Base-by-base conservation (phyloP, 2,888 invertebrate genomes). In the Cephus nigrinus region DNA sequence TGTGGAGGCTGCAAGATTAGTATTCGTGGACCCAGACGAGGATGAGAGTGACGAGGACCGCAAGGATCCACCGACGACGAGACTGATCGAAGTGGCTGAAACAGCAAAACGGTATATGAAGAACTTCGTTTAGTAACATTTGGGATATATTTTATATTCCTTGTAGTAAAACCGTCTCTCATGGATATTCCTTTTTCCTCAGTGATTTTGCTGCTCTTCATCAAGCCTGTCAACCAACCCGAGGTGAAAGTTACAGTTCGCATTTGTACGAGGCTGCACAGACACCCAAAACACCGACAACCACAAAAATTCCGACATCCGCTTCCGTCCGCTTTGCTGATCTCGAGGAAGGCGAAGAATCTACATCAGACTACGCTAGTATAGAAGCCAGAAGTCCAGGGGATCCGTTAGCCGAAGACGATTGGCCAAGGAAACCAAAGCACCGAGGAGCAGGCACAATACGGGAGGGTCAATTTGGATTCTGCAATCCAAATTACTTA, bases 301-400 rank as follows among this genome's bases (percentile, higher is more conserved):
- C 89, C 15, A 88, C 89, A 5, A 91, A 90, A 76, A 92, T 94
- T 81, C 93, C 94, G 4, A 93, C 92, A 78, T 93, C 92, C 1
- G 94, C 94, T 3, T 94, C 94, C 5, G 94, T 94, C 4, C 92
- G 94, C 78, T 94, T 94, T 85, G 93, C 93, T 12, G 90, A 91
- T 80, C 89, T 92, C n/a, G 91, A 92, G 34, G 92, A 92, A 32
- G 92, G 93, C 73, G 93, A 94, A 79, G 94, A 94, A 83, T 95
- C 95, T 0, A 96, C 96, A 1, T 96, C 96, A 5, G 96, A 96
- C 87, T 96, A 96, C 90, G 95, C 95, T 76, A 95, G 96, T 87
- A 95, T 95, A 75, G 96, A 95, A 90, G 93, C 94, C 0, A 86
- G 91, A 31, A 91, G 91, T 86, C 91, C 91, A 0, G 91, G 91